Conservation (phyloP, 2,797 vertebrate genomes). For the Phataginus tricuspis region DNA sequence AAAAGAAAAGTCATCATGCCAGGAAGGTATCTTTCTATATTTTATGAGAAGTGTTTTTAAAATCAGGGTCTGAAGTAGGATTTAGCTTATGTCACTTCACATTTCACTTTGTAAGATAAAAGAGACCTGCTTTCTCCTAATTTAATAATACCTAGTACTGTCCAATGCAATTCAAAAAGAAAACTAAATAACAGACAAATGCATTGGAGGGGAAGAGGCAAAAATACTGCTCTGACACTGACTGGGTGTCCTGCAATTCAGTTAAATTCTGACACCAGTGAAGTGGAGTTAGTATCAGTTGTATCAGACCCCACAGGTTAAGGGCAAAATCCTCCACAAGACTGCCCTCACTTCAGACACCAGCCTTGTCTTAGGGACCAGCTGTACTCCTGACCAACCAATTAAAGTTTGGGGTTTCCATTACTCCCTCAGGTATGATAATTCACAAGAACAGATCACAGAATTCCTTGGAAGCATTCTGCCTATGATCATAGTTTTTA, state of each 20-base stretch:
- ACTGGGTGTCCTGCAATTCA: background rate
- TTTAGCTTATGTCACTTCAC: background rate
- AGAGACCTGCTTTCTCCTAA: background rate
- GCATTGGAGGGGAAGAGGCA: background rate
- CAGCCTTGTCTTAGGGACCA: background rate
- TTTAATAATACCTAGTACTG: background rate
- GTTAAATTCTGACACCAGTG: background rate
- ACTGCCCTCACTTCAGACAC: background rate
- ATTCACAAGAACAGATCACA: background rate
- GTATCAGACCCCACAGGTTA: background rate
- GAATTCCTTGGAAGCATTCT: background rate
- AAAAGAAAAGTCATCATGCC: background rate
- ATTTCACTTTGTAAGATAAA: background rate
- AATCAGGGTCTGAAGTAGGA: background rate
- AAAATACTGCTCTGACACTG: background rate
- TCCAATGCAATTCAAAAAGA: background rate
- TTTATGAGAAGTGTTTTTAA: background rate
- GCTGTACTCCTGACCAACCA: background rate
- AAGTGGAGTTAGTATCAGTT: background rate
- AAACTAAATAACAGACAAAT: background rate
- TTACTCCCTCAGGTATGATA: background rate
- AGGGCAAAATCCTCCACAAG: background rate
- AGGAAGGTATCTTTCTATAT: background rate
- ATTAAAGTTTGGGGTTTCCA: background rate
- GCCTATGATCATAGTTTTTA: background rate